phyloP scores from a whole-genome alignment of 2,888 invertebrate genomes.

The Muscina levida region DNA sequence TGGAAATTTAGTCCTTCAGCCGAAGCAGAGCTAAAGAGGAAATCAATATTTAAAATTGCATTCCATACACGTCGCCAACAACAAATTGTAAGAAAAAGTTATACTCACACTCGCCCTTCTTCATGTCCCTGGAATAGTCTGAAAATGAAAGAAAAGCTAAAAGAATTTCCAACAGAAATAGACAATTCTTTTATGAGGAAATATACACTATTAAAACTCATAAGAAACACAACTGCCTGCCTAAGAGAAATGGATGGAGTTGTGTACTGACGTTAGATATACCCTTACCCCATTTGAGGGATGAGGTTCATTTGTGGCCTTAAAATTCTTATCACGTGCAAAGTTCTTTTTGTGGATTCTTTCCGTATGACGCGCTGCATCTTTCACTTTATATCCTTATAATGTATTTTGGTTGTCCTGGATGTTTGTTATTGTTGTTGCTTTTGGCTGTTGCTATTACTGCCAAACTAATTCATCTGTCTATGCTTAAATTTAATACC shows the following conservation, averaged over 20 bases:
- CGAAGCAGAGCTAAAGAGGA: constrained; percentile 21
- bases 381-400: constrained; percentile 59
- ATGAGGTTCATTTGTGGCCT: constrained; percentile 40
- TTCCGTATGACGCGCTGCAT: constrained; percentile 29
- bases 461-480: constrained; percentile 54
- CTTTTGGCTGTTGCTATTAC: neutral
- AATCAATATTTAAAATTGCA: constrained; percentile 66
- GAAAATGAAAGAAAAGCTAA: constrained; percentile 10
- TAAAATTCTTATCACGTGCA: constrained; percentile 64
- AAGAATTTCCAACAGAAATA: constrained; percentile 49
- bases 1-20: constrained; percentile 5
- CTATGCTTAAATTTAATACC: constrained; percentile 63
- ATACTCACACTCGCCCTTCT: neutral
- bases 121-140: constrained; percentile 12
- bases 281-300: neutral
- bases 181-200: constrained; percentile 65
- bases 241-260: constrained; percentile 20
- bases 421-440: neutral
- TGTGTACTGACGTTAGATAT: too few relatives aligned
- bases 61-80: constrained; percentile 66
- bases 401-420: constrained; percentile 45
- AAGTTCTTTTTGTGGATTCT: constrained; percentile 42
- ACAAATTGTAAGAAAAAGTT: constrained; percentile 66
- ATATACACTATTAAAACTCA: constrained; percentile 61
- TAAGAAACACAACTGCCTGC: constrained; percentile 48